Evolutionary conservation across 1,140 invertebrate genomes (phyloP).

Genomic region (Batillaria attramentaria): DNA sequence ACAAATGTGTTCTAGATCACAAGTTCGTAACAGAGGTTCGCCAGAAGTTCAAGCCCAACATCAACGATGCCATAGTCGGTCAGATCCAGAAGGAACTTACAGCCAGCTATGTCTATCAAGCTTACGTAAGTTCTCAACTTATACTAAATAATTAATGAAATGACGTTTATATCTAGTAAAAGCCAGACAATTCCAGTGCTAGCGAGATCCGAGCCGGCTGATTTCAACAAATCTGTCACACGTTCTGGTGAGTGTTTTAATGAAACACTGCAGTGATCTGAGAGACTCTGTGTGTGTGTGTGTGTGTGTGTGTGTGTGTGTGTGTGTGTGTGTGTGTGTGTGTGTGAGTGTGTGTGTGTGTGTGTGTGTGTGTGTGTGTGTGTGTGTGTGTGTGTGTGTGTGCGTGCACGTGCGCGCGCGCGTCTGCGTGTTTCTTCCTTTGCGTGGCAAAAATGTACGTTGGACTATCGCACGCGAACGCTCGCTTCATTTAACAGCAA

Average conservation of each 20-base stretch:
- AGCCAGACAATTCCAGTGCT: too few relatives aligned
- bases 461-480: too few relatives aligned
- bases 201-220: too few relatives aligned
- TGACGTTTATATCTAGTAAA: too few relatives aligned
- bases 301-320: conserved; percentile 2
- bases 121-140: conserved; percentile 59
- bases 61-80: conserved; percentile 81
- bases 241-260: too few relatives aligned
- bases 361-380: not conserved
- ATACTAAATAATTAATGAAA: too few relatives aligned
- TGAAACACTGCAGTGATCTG: too few relatives aligned
- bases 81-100: conserved; percentile 90
- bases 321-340: conserved; percentile 2
- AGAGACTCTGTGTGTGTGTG: too few relatives aligned
- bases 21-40: conserved; percentile 65
- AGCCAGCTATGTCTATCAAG: conserved; percentile 80
- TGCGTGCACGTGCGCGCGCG: not conserved
- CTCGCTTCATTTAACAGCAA: too few relatives aligned
- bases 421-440: too few relatives aligned
- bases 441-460: too few relatives aligned
- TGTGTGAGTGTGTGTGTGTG: not conserved
- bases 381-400: not conserved
- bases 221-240: too few relatives aligned
- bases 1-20: conserved; percentile 13
- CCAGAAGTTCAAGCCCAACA: conserved; percentile 83